Evolutionary conservation across 2,113 vertebrate species (phyloP), one percentile per base, ranked within the genome.

Genomic region (Heterotis niloticus): DNA sequence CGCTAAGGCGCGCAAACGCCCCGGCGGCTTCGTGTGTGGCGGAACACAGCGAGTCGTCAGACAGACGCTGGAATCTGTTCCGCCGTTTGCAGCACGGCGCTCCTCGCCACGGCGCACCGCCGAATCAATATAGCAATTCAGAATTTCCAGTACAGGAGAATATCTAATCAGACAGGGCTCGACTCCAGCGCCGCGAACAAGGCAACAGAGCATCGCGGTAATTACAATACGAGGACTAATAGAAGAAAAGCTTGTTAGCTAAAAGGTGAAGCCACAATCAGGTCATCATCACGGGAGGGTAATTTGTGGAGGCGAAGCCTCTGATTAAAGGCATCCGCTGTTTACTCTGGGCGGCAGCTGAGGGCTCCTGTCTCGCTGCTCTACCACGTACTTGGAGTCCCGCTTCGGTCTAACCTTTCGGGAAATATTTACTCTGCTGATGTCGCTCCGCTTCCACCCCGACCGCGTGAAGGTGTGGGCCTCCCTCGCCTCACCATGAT

Each of bases 321-420:
- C 51, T 77, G 76, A 77, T 77, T 77, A 67, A 66, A 65, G 5
- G 76, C 51, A 56, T 77, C 44, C 23, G 3, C n/a, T 67, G 64
- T 77, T 67, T 77, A 54, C 11, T 77, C 64, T 24, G 34, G 34
- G 34, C 34, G 34, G 34, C 34, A 44, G 62, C 64, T 23, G 17
- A 23, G 64, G 51, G 14, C n/a, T 52, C 34, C 62, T 34, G 44
- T 64, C 64, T 67, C 26, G 34, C 62, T 26, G 17, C 18, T 52
- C 20, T 23, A 11, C 26, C 64, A 24, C 17, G 11, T 5, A 12
- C 51, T 59, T 78, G 59, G 16, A 5, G 10, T 24, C 28, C 12
- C 17, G 2, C 4, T 68, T 17, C 52, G 13, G 17, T 64, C 26
- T 7, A 18, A 13, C 51, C 24, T 11, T 17, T 59, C 24, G 23